Base-by-base conservation (phyloP, 2,113 vertebrate species). In the Tamias sibiricus region DNA sequence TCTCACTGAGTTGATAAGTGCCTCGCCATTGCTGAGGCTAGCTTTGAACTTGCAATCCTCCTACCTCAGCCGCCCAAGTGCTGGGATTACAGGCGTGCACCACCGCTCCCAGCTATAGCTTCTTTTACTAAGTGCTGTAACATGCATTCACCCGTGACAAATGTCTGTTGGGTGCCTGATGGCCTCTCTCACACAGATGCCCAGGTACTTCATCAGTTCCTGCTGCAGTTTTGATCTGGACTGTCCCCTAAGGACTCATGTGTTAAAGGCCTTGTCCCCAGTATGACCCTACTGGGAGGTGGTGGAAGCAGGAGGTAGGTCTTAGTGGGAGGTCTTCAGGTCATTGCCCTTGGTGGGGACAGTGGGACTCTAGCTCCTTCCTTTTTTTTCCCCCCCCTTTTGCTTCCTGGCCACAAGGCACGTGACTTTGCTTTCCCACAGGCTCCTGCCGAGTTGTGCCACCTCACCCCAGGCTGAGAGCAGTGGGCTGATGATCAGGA, bases 181-280 rank as follows among this genome's bases (percentile, higher is more conserved):
- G 42, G 24, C 11, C 0, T 40, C 54, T 28, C n/a, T 42, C 69
- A 52, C 49, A 44, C 11, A 71, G 54, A 28, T 19, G 10, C 79
- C 26, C 0, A 20, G n/a, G 35, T 1, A 0, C 14, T 5, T 24
- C 40, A 3, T 30, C 57, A 17, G 40, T 35, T 86, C 16, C 64
- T 22, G 57, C 59, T 66, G 54, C 59, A 44, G 40, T 30, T 66
- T 66, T 40, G 59, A 6, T 82, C 80, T 83, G 59, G 40, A 66
- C 37, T 32, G 16, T 66, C 40, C 28, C 40, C 28, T 30, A 19
- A 44, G 57, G 57, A 8, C 40, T 40, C 30, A 3, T 30, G 81
- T 22, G 9, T 40, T 64, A 47, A 83, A 64, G 59, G 59, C 59
- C 44, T 83, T 57, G 59, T 19, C 24, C 19, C 14, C 24, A 7